Conservation (phyloP, 2,113 vertebrate genomes). For the Laticauda laticaudata region DNA sequence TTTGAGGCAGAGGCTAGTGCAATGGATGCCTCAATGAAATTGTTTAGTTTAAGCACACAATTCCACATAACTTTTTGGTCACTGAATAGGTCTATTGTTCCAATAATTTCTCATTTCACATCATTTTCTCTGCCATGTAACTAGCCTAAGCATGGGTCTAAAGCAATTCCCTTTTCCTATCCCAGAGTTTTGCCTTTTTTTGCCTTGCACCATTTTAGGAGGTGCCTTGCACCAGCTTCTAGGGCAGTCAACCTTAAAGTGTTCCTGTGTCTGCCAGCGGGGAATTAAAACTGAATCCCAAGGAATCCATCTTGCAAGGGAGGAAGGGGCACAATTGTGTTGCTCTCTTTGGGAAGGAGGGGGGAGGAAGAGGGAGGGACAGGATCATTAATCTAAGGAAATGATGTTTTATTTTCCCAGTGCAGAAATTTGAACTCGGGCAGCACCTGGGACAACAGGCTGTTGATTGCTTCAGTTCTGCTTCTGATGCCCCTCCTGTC, state of each 20-base stretch:
- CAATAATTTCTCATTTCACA: not conserved
- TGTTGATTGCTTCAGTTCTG: conserved; percentile 34
- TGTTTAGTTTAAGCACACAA: not conserved
- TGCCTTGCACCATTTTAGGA: not conserved
- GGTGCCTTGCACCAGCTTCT: not conserved
- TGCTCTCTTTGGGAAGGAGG: conserved; percentile 14
- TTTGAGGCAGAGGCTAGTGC: not conserved
- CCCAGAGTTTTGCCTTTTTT: not conserved
- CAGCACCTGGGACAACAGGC: conserved; percentile 36
- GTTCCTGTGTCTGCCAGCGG: not conserved
- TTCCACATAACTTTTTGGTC: not conserved
- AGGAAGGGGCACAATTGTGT: not conserved
- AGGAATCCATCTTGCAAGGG: conserved; percentile 8
- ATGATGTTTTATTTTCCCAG: conserved; percentile 37
- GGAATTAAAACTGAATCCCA: conserved; percentile 17
- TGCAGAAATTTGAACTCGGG: conserved; percentile 32
- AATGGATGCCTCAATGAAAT: not conserved
- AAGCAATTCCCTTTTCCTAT: not conserved
- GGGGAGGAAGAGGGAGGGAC: not conserved
- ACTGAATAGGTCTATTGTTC: not conserved
- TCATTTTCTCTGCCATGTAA: too few species aligned
- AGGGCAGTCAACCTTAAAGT: not conserved
- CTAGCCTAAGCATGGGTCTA: not conserved
- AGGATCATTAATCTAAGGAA: conserved; percentile 18
- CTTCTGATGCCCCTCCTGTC: not conserved